Percentiles rank a stretch among this genome's conserved stretches.
phyloP scores from a whole-genome alignment of 2,797 vertebrate genomes.

The Lutjanus campechanus region DNA sequence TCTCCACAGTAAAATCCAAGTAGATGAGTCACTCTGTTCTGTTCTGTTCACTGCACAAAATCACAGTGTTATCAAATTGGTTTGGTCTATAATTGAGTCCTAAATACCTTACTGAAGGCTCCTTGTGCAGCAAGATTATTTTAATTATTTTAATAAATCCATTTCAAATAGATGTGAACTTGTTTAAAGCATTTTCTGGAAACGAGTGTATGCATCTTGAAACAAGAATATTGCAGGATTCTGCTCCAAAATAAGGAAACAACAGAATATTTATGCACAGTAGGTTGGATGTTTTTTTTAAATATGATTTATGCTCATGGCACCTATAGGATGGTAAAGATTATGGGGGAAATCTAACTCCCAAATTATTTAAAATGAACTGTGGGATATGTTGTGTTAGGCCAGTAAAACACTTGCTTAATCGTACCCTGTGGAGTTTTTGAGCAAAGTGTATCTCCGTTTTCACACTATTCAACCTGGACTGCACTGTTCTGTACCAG shows the following conservation, averaged over 20 bases:
- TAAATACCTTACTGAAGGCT: slow-evolving; percentile 35
- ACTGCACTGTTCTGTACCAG: too few relatives aligned
- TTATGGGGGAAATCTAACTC: background rate
- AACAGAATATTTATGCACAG: too few relatives aligned
- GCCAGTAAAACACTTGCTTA: background rate
- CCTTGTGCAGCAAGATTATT: slow-evolving; percentile 2
- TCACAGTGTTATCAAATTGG: slow-evolving; percentile 26
- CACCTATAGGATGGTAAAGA: too few relatives aligned
- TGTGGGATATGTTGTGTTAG: background rate
- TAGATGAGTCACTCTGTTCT: slow-evolving; percentile 36
- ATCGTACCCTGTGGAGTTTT: background rate
- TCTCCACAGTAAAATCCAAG: slow-evolving; percentile 31
- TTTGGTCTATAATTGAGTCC: slow-evolving; percentile 42
- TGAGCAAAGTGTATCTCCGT: background rate
- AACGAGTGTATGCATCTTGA: background rate
- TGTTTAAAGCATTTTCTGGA: background rate
- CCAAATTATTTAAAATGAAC: too few relatives aligned
- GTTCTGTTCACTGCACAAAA: slow-evolving; percentile 38
- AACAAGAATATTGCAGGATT: background rate
- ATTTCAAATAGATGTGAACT: slow-evolving; percentile 16
- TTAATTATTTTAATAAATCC: background rate
- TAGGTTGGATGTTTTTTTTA: too few relatives aligned
- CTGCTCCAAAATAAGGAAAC: background rate
- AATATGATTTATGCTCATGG: too few relatives aligned
- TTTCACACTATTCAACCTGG: too few relatives aligned